These are phyloP conservation scores for Cygnus buccinator DNA, from an alignment of 2,113 vertebrate species.

Conservation along the genomic window DNA sequence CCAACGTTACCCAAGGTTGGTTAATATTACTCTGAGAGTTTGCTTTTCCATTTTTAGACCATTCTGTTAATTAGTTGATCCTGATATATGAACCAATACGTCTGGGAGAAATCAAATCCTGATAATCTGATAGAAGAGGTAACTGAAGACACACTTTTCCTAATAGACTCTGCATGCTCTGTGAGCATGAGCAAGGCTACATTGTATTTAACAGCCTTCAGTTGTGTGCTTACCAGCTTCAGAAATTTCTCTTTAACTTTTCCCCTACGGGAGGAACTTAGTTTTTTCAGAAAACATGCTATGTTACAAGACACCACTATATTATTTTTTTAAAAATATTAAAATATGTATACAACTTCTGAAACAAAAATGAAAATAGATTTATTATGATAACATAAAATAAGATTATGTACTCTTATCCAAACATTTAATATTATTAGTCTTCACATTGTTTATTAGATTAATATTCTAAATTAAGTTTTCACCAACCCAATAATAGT, in stretches of 20 bases:
- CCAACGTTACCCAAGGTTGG: background rate
- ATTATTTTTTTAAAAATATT: background rate
- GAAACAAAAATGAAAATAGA: background rate
- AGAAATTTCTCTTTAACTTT: background rate
- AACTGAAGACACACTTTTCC: constrained; percentile 42
- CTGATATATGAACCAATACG: background rate
- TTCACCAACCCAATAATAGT: background rate
- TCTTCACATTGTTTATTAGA: background rate
- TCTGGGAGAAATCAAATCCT: constrained; percentile 16
- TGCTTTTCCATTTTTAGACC: background rate
- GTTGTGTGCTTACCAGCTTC: background rate
- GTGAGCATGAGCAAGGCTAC: background rate
- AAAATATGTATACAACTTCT: background rate
- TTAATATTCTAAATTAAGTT: background rate
- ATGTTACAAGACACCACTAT: background rate
- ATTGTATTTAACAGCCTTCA: background rate
- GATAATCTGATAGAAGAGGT: constrained; percentile 39
- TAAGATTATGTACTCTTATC: background rate
- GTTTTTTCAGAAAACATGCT: background rate
- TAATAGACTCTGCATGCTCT: background rate
- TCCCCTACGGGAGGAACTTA: background rate
- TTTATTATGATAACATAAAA: background rate
- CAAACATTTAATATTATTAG: background rate
- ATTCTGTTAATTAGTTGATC: background rate
- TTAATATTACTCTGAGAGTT: background rate